Conservation (phyloP, 2,113 vertebrate genomes). For the Bucco capensis region DNA sequence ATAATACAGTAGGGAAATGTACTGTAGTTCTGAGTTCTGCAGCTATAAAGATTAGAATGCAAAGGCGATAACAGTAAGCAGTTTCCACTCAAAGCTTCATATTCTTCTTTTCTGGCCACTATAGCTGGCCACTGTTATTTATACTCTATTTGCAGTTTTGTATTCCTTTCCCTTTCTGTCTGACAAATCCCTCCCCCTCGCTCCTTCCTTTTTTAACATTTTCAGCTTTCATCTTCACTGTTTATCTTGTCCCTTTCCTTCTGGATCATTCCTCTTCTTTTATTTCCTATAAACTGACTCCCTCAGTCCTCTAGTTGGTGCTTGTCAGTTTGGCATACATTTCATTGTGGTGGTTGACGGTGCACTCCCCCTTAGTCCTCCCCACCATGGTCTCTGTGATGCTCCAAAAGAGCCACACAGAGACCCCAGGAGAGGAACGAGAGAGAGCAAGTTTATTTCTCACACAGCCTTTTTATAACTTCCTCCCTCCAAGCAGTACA, state of each 20-base stretch:
- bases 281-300: neutral
- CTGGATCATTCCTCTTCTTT: neutral
- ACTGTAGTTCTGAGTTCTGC: neutral
- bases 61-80: conserved; percentile 2
- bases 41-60: conserved; percentile 3
- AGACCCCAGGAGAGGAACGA: no score
- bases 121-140: neutral
- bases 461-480: no score
- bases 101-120: neutral
- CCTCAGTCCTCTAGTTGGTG: neutral
- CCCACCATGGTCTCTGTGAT: no score
- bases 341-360: no score
- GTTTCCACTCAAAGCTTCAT: neutral
- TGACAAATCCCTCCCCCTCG: neutral
- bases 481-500: no score
- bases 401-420: no score
- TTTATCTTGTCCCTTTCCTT: neutral
- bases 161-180: neutral
- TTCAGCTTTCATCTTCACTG: neutral
- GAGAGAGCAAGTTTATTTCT: no score
- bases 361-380: no score
- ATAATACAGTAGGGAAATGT: neutral
- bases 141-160: neutral
- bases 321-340: neutral
- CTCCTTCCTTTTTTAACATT: neutral